Percentiles rank a stretch among this genome's conserved stretches.
Conservation (phyloP, 2,113 vertebrate genomes). For the Martes martes region DNA sequence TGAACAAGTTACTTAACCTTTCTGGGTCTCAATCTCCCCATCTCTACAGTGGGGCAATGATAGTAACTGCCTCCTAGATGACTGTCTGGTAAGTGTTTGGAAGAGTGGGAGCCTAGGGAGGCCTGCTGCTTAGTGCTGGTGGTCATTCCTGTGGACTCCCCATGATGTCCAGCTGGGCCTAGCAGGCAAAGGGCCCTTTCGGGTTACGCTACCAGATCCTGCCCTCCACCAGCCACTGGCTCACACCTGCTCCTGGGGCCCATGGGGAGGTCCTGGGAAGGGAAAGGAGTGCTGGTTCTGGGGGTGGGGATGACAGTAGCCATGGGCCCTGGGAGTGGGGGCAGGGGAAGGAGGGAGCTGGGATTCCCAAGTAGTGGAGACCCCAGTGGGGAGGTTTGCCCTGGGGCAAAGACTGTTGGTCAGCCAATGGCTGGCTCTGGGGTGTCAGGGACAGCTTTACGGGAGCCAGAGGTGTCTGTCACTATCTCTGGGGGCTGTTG, state of each 20-base stretch:
- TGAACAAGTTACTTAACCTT: neutral
- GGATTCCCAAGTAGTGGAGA: neutral
- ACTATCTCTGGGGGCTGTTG: neutral
- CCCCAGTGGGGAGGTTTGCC: neutral
- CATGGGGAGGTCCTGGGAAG: neutral
- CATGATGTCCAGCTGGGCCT: neutral
- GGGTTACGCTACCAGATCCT: neutral
- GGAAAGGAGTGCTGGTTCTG: neutral
- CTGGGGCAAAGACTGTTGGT: neutral
- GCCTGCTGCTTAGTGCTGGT: neutral
- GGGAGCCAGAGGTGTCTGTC: fast-evolving
- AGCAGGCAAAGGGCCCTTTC: neutral
- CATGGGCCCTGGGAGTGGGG: neutral
- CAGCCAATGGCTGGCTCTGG: neutral
- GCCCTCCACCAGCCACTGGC: neutral
- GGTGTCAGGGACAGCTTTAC: neutral
- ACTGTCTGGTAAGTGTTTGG: too few species aligned
- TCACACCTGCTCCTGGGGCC: neutral
- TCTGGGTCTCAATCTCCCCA: neutral
- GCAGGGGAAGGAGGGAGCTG: neutral
- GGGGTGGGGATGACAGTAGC: neutral
- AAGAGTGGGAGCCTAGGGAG: neutral
- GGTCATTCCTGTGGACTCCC: neutral
- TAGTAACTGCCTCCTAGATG: too few species aligned
- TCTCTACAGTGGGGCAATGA: neutral